Evolutionary conservation across 2,888 invertebrate genomes (phyloP).

Genomic region (Rhamnusium bicolor): DNA sequence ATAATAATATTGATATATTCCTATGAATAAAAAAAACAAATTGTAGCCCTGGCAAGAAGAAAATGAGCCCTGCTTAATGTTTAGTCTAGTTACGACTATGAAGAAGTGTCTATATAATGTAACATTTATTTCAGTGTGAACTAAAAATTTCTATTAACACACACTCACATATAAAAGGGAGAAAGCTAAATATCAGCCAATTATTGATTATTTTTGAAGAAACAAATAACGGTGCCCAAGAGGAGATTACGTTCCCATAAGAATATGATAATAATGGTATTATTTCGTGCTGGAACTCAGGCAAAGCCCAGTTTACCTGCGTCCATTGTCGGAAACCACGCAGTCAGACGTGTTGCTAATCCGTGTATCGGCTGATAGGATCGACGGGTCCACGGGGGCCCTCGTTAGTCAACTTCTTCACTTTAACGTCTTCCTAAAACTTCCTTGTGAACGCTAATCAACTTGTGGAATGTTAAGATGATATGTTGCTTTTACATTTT

Average conservation of each 20-base stretch:
- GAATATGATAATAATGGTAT: neutral
- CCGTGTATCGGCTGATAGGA: constrained; percentile 59
- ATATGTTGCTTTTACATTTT: constrained; percentile 51
- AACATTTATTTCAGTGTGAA: too few species aligned
- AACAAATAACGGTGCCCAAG: neutral
- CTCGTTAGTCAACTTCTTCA: constrained; percentile 66
- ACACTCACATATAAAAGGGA: neutral
- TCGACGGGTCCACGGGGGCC: constrained; percentile 61
- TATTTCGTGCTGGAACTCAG: neutral
- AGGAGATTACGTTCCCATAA: neutral
- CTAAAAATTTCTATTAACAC: too few species aligned
- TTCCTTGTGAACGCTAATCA: constrained; percentile 60
- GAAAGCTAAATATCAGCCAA: neutral
- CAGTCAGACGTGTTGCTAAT: constrained; percentile 62
- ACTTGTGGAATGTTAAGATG: constrained; percentile 59
- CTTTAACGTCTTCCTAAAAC: constrained; percentile 56
- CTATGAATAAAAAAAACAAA: too few species aligned
- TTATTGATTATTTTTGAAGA: too few species aligned
- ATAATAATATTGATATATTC: too few species aligned
- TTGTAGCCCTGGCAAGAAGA: too few species aligned
- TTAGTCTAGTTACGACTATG: too few species aligned
- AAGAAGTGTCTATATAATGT: too few species aligned
- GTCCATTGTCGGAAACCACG: constrained; percentile 50
- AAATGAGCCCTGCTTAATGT: too few species aligned
- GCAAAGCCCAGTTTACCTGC: constrained; percentile 24